A percentile compares a stretch with the other conserved stretches of the same genome.
These are phyloP conservation scores for Iselma pallidipennis DNA, from an alignment of 2,888 invertebrate species.

Conservation along the genomic window DNA sequence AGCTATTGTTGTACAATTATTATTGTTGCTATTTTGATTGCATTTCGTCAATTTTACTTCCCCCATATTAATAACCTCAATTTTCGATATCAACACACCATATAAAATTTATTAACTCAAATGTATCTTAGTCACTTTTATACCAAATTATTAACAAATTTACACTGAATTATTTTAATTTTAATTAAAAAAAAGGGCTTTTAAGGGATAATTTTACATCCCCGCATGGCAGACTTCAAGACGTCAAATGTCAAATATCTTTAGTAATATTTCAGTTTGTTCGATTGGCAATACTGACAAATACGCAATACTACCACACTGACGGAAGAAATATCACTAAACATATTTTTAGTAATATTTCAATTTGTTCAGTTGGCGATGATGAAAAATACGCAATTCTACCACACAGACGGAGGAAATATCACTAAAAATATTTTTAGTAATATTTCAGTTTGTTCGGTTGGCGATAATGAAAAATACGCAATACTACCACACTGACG, in stretches of 20 bases:
- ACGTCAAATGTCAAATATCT: not conserved
- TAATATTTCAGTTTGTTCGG: not conserved
- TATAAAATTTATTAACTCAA: not conserved
- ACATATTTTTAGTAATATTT: not conserved
- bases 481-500: not conserved
- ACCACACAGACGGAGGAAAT: no score
- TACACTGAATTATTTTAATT: not conserved
- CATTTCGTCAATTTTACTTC: constrained; percentile 42
- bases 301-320: not conserved
- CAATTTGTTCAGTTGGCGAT: not conserved
- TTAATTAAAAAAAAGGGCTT: not conserved
- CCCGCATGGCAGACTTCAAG: not conserved
- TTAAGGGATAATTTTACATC: not conserved
- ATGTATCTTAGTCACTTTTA: not conserved
- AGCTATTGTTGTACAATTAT: constrained; percentile 48
- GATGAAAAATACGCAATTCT: not conserved
- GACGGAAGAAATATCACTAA: no score
- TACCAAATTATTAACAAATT: not conserved
- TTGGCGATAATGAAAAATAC: not conserved
- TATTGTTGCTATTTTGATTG: constrained; percentile 23
- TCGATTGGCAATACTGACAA: not conserved
- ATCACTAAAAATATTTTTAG: no score
- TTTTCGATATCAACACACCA: not conserved
- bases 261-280: not conserved
- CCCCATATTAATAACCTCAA: constrained; percentile 45